Evolutionary conservation across 2,888 invertebrate genomes (phyloP).

Genomic region (Laspeyria flexula): DNA sequence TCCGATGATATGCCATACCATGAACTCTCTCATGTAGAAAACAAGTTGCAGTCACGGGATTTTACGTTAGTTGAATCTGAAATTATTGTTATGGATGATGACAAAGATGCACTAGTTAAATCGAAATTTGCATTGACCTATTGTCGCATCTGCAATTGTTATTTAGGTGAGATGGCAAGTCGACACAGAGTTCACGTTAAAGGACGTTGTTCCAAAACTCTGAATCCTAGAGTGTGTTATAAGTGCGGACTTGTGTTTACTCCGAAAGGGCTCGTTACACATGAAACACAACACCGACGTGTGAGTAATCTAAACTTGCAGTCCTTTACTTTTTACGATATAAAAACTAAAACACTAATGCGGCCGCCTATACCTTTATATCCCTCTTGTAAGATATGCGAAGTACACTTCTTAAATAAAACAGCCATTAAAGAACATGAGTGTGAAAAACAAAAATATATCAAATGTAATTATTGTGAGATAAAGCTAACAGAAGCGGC

Average conservation of each 20-base stretch:
- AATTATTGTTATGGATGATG: constrained; percentile 14
- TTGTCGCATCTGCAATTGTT: constrained; percentile 65
- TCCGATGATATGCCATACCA: constrained; percentile 47
- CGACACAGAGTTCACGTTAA: constrained; percentile 50
- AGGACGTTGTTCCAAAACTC: constrained; percentile 45
- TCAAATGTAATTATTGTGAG: constrained; percentile 60
- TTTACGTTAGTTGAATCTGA: constrained; percentile 46
- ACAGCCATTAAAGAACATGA: constrained; percentile 48
- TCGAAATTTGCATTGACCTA: constrained; percentile 43
- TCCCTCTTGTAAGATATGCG: constrained; percentile 62
- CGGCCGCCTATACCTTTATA: constrained; percentile 65
- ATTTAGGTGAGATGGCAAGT: constrained; percentile 41
- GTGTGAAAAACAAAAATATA: constrained; percentile 53
- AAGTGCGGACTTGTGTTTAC: constrained; percentile 66
- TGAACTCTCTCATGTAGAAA: constrained; percentile 39
- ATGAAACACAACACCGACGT: constrained; percentile 54
- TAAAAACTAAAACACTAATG: constrained; percentile 53
- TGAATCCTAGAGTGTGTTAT: constrained; percentile 51
- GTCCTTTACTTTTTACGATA: constrained; percentile 63
- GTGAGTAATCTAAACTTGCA: constrained; percentile 53
- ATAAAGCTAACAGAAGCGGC: constrained; percentile 58
- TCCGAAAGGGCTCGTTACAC: constrained; percentile 44
- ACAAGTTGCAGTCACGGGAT: constrained; percentile 29
- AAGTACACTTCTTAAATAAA: constrained; percentile 59
- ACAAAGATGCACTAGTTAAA: constrained; percentile 5